Percentiles rank a stretch among this genome's conserved stretches.
Conservation (phyloP, 2,888 invertebrate genomes). For the Metallyticus violacea region DNA sequence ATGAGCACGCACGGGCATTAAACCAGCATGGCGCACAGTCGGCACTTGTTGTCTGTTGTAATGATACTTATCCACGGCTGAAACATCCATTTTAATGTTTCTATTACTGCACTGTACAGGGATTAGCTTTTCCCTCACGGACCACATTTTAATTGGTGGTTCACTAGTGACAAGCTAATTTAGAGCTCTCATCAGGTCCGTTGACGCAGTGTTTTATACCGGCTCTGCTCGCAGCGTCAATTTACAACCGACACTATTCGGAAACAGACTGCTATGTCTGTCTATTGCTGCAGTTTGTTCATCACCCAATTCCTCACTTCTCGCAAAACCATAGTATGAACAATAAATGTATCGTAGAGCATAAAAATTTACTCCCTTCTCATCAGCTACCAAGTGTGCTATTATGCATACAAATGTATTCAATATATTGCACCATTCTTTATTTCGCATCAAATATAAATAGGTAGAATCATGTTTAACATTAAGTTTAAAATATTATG, state of each 20-base stretch:
- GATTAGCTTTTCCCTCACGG: background rate
- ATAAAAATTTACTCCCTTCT: no score
- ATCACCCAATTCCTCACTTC: background rate
- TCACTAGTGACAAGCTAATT: background rate
- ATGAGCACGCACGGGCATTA: background rate
- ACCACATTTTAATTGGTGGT: background rate
- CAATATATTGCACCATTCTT: no score
- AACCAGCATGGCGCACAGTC: background rate
- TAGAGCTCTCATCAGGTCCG: background rate
- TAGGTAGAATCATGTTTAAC: no score
- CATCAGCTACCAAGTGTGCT: no score
- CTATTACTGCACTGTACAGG: background rate
- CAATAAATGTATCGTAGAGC: no score
- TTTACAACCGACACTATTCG: background rate
- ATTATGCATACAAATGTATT: no score
- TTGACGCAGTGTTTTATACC: background rate
- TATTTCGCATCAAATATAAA: no score
- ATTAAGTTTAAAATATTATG: no score
- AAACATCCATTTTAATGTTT: background rate
- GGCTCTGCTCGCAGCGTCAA: background rate
- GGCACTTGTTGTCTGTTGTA: background rate
- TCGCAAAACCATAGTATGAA: no score
- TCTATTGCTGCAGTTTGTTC: background rate
- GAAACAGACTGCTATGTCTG: background rate
- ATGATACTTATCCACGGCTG: background rate